Percentiles rank a stretch among this genome's conserved stretches.
phyloP scores from a whole-genome alignment of 2,797 vertebrate genomes.

The Paramormyrops hopkinsi region DNA sequence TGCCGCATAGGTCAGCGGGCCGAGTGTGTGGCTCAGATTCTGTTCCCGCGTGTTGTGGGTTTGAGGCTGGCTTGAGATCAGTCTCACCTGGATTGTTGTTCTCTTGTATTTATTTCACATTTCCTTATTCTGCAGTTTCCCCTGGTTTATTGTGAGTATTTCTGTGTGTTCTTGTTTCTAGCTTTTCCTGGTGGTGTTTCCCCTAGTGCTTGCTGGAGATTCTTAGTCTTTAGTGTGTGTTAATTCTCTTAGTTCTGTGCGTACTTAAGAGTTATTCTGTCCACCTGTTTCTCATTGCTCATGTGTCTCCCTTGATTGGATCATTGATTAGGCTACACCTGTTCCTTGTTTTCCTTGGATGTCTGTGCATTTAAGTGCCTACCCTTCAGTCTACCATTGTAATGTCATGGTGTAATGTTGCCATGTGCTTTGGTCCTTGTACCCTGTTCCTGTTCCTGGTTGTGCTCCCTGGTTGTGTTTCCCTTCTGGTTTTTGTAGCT shows the following conservation, averaged over 20 bases:
- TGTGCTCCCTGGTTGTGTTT: background rate
- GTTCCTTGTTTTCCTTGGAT: background rate
- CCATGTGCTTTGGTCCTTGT: background rate
- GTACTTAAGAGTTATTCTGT: background rate
- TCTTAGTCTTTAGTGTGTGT: background rate
- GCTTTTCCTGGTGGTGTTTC: background rate
- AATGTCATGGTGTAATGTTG: background rate
- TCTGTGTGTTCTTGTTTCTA: background rate
- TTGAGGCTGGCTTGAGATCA: background rate
- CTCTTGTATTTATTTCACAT: background rate
- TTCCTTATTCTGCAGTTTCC: background rate
- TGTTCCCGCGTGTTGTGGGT: background rate
- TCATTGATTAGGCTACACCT: background rate
- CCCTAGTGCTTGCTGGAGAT: background rate
- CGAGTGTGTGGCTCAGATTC: background rate
- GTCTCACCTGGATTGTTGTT: background rate
- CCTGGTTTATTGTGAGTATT: background rate
- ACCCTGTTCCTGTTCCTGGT: background rate
- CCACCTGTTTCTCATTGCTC: background rate
- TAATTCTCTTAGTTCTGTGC: background rate
- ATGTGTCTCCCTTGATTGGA: background rate
- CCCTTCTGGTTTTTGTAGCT: background rate
- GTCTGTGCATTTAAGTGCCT: background rate
- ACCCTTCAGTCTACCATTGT: too few species aligned
- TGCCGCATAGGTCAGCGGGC: background rate